Percentiles rank a stretch among this genome's conserved stretches.
Conservation (phyloP, 2,113 vertebrate genomes). For the Ptychochromis oligacanthus region DNA sequence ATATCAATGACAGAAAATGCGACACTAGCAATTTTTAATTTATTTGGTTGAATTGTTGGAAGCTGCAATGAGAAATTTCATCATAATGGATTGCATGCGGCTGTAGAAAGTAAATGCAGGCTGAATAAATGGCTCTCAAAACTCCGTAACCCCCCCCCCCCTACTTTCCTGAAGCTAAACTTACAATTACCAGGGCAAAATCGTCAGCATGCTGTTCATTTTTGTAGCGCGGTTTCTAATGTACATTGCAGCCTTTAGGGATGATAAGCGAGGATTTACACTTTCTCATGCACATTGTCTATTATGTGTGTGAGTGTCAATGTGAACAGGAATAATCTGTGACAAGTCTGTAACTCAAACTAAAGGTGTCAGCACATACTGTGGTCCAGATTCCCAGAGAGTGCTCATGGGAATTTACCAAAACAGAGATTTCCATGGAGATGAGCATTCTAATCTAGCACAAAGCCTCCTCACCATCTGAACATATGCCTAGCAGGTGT, state of each 20-base stretch:
- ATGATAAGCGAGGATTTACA: not conserved
- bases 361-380: conserved; percentile 16
- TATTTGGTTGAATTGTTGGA: not conserved
- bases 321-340: not conserved
- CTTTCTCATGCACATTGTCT: not conserved
- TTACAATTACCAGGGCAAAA: too few species aligned
- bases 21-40: not conserved
- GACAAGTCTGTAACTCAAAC: conserved; percentile 1
- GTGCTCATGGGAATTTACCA: conserved; percentile 17
- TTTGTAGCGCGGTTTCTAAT: not conserved
- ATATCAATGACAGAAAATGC: not conserved
- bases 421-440: conserved; percentile 8
- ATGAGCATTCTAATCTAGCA: conserved; percentile 9
- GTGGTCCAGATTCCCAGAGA: conserved; percentile 23
- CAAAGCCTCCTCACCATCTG: not conserved
- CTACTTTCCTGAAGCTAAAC: not conserved
- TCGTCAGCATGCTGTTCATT: not conserved
- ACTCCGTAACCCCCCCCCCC: not conserved
- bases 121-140: not conserved
- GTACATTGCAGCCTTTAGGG: not conserved
- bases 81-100: not conserved
- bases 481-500: conserved; percentile 27
- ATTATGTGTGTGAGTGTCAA: not conserved
- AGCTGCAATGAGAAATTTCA: not conserved
- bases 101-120: not conserved